Conservation (phyloP, 2,797 vertebrate species). For the Arrhamphus sclerolepis region DNA sequence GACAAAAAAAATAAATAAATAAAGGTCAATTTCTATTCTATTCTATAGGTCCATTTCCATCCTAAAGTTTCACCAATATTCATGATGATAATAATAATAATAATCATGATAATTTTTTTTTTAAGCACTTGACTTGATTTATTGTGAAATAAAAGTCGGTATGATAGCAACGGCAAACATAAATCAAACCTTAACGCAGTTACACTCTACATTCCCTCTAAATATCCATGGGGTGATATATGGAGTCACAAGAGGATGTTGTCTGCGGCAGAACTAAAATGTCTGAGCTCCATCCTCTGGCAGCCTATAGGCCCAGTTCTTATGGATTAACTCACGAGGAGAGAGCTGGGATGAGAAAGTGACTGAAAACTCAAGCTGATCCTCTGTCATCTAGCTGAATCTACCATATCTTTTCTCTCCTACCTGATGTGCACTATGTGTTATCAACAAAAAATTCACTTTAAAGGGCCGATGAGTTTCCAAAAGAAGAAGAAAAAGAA, state of each 20-base stretch:
- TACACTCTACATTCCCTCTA: neutral
- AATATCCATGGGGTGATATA: neutral
- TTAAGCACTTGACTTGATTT: no score
- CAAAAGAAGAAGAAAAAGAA: neutral
- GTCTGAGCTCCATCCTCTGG: constrained; percentile 41
- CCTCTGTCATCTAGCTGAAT: constrained; percentile 22
- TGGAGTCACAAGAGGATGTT: constrained; percentile 17
- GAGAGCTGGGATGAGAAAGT: constrained; percentile 36
- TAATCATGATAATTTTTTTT: no score
- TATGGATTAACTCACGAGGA: constrained; percentile 46
- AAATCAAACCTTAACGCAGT: no score
- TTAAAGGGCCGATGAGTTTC: constrained; percentile 12
- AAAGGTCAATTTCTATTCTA: no score
- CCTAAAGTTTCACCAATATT: no score
- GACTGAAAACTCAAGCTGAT: constrained; percentile 44
- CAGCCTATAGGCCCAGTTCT: constrained; percentile 38
- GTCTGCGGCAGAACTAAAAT: constrained; percentile 41
- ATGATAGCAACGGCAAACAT: no score
- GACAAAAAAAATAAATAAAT: no score
- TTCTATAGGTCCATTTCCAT: no score
- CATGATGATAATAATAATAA: no score
- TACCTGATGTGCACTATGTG: constrained; percentile 16
- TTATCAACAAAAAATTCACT: constrained; percentile 32
- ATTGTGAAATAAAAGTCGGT: no score
- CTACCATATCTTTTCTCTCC: constrained; percentile 22